A percentile compares a stretch with the other conserved stretches of the same genome.
phyloP scores from a whole-genome alignment of 2,113 vertebrate genomes.

The Anoura caudifer region DNA sequence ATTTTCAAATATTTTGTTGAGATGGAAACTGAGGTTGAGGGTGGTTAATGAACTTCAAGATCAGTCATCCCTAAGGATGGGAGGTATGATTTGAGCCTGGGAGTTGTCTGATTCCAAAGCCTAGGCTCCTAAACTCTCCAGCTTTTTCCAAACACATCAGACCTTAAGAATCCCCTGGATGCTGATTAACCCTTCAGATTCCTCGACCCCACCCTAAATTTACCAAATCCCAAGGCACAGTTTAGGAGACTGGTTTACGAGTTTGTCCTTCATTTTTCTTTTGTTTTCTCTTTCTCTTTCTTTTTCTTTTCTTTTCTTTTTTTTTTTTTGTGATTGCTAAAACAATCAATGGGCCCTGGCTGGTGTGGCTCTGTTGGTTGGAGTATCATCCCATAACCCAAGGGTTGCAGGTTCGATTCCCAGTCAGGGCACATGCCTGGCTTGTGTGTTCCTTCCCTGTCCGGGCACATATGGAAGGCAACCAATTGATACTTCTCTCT shows the following conservation, averaged over 20 bases:
- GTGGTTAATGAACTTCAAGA: conserved; percentile 2
- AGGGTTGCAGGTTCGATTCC: too few relatives aligned
- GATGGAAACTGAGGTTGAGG: not conserved
- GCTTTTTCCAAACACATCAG: not conserved
- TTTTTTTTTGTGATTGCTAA: too few relatives aligned
- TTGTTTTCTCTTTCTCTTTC: too few relatives aligned
- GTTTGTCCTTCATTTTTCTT: not conserved
- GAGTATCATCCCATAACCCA: too few relatives aligned
- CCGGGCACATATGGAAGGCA: too few relatives aligned
- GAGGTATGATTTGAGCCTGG: not conserved
- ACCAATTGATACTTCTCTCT: too few relatives aligned
- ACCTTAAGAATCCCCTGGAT: not conserved
- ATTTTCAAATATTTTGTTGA: not conserved
- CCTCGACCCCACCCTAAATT: not conserved
- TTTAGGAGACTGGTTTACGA: not conserved
- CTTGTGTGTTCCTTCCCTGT: too few relatives aligned
- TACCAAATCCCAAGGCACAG: not conserved
- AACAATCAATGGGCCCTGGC: too few relatives aligned
- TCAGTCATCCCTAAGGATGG: not conserved
- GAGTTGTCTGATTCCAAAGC: not conserved
- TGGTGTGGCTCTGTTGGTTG: too few relatives aligned
- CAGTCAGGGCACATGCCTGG: too few relatives aligned
- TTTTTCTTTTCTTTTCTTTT: too few relatives aligned
- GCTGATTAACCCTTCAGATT: conserved; percentile 38
- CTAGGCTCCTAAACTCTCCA: not conserved